Evolutionary conservation across 2,797 vertebrate species (phyloP).

Genomic region (Tachyglossus aculeatus): DNA sequence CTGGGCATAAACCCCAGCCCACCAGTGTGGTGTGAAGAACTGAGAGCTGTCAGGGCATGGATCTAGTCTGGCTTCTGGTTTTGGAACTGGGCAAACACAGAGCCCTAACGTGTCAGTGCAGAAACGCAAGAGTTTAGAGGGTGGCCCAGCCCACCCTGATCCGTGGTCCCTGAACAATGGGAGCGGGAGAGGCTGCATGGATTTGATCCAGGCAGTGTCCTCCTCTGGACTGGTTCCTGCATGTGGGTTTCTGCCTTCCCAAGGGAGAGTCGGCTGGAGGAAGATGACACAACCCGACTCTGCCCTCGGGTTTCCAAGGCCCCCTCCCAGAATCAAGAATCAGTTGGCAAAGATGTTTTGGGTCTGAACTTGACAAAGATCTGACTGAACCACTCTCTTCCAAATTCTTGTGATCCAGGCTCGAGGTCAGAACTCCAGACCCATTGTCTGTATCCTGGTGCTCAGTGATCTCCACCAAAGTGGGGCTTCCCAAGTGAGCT

Average conservation of each 20-base stretch:
- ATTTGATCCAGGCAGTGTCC: accelerated
- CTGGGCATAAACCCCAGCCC: not conserved
- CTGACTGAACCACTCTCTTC: too few relatives aligned
- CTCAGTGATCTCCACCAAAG: too few relatives aligned
- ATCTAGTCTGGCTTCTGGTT: not conserved
- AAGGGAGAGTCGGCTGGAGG: not conserved
- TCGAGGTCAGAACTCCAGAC: too few relatives aligned
- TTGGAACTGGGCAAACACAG: not conserved
- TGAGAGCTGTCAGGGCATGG: not conserved
- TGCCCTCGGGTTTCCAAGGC: too few relatives aligned
- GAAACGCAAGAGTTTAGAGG: not conserved
- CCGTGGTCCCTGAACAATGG: not conserved
- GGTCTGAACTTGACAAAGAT: too few relatives aligned
- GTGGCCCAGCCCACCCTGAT: not conserved
- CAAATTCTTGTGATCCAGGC: too few relatives aligned
- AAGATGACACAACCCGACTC: not conserved
- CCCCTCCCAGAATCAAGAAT: not conserved
- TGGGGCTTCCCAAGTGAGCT: too few relatives aligned
- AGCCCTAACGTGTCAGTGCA: not conserved
- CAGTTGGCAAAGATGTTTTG: too few relatives aligned
- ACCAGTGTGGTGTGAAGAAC: not conserved
- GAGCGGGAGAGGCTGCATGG: too few relatives aligned
- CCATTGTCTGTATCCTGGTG: too few relatives aligned
- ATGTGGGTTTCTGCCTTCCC: not conserved
- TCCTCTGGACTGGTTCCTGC: not conserved